Conservation (phyloP, 2,888 invertebrate species). For the Apotomis capreana region DNA sequence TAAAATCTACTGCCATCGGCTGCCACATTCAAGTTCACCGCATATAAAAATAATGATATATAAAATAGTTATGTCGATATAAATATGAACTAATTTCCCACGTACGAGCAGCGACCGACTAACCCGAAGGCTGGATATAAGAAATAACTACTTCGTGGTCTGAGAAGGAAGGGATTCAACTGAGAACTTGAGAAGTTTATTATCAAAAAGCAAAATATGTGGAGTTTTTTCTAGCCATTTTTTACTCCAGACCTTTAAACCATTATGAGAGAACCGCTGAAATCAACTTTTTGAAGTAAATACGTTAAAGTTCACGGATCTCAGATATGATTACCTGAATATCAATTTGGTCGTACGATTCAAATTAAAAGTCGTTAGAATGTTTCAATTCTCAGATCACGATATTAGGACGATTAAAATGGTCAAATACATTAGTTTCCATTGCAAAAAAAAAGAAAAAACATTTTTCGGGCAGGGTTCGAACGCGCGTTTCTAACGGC, state of each 20-base stretch:
- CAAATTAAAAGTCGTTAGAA: background rate
- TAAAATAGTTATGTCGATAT: conserved; percentile 39
- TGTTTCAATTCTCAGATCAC: conserved; percentile 22
- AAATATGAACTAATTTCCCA: conserved; percentile 23
- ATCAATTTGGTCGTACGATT: background rate
- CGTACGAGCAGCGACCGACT: conserved; percentile 29
- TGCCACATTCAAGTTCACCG: conserved; percentile 14
- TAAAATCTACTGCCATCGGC: conserved; percentile 28
- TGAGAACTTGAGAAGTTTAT: background rate
- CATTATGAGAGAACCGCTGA: too few species aligned
- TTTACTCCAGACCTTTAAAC: too few species aligned
- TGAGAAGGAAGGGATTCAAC: conserved; percentile 6
- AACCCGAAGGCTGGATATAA: conserved; percentile 34
- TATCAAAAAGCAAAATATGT: too few species aligned
- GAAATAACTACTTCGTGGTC: conserved; percentile 31
- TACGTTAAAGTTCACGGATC: too few species aligned
- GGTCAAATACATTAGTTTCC: conserved; percentile 8
- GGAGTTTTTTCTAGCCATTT: too few species aligned
- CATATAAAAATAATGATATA: conserved; percentile 45
- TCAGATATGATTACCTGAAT: background rate
- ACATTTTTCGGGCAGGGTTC: background rate
- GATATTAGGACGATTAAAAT: conserved; percentile 11
- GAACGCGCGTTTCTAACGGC: too few species aligned
- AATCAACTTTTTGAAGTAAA: too few species aligned
- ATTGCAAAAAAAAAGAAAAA: background rate